These are phyloP conservation scores for Okapia johnstoni DNA, from an alignment of 2,113 vertebrate species.

Conservation along the genomic window DNA sequence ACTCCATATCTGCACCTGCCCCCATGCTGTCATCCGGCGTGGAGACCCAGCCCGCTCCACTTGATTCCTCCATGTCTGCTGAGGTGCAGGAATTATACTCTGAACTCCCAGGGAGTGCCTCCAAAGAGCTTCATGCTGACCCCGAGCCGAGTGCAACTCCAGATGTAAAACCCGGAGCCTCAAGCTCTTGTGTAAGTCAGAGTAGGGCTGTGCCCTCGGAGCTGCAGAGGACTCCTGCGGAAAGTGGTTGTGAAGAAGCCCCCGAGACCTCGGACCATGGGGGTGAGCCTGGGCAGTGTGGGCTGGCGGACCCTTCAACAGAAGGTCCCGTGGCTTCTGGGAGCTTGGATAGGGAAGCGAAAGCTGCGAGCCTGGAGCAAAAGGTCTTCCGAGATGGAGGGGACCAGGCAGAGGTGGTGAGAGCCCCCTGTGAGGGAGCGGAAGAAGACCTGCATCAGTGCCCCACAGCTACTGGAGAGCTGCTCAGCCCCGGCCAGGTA, in stretches of 20 bases:
- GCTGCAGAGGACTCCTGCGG: slow-evolving; percentile 16
- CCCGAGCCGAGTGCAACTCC: slow-evolving; percentile 35
- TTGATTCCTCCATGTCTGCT: slow-evolving; percentile 67
- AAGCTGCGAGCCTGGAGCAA: slow-evolving; percentile 44
- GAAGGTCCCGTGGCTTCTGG: slow-evolving; percentile 20
- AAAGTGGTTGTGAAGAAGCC: slow-evolving; percentile 33
- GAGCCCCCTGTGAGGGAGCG: slow-evolving; percentile 28
- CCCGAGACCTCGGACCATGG: background rate
- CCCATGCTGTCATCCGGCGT: slow-evolving; percentile 80
- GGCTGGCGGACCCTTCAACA: slow-evolving; percentile 37
- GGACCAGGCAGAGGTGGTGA: slow-evolving; percentile 31
- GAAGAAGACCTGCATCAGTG: slow-evolving; percentile 23
- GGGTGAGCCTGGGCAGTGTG: slow-evolving; percentile 11
- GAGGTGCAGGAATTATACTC: slow-evolving; percentile 60
- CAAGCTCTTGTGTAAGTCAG: background rate
- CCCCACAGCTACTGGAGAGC: slow-evolving; percentile 9
- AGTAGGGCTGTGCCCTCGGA: slow-evolving; percentile 35
- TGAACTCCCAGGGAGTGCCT: slow-evolving; percentile 60
- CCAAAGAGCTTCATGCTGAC: slow-evolving; percentile 54
- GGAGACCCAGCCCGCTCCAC: slow-evolving; percentile 63
- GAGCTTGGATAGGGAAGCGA: slow-evolving; percentile 38
- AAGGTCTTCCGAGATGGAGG: slow-evolving; percentile 6
- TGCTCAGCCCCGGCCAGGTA: slow-evolving; percentile 71
- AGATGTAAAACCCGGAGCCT: slow-evolving; percentile 37
- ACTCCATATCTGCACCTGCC: slow-evolving; percentile 43